Evolutionary conservation across 2,113 vertebrate species (phyloP), one percentile per base, ranked within the genome.

Genomic region (Sylvilagus bachmani): DNA sequence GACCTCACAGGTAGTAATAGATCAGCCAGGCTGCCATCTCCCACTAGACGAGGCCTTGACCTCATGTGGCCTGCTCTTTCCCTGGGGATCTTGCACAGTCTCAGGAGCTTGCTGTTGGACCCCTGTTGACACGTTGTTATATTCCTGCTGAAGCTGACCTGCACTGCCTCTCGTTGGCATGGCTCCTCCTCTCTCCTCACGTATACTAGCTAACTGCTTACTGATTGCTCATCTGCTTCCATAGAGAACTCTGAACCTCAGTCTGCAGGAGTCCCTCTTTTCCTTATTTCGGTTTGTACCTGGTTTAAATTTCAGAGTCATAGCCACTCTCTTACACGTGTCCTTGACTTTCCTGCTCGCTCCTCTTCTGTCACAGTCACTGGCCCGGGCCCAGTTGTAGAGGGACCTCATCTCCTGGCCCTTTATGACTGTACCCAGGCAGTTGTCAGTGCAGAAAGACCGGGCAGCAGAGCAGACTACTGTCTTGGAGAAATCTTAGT

Each of bases 41-140:
- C 51, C 17, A 1, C 21, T 51, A 77, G 83, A 25, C 77, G 2
- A 25, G 51, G 29, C 67, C 3, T n/a, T 21, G 11, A 22, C 14
- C 62, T 24, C 12, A 2, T 5, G 44, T 6, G 10, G 14, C 70
- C 3, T 12, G 0, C 16, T 49, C 36, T 36, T 27, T 77, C 0
- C 24, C 10, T 31, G 22, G 62, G 29, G 25, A 5, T 25, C 25
- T 21, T 7, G 11, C 38, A 12, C 16, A 53, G 22, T 51, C 33
- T 5, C 3, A 6, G 38, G 61, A 16, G 21, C 53, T 58, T 69
- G 71, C 70, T 36, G 10, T 19, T 0, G 38, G 70, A 6, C 58
- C 29, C 12, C 71, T 14, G 21, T 38, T 31, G n/a, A 61, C 16
- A 75, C 22, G 21, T 7, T 11, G 12, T 2, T 38, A 58, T 36